Conservation (phyloP, 2,888 invertebrate genomes). For the Lasius fuliginosus region DNA sequence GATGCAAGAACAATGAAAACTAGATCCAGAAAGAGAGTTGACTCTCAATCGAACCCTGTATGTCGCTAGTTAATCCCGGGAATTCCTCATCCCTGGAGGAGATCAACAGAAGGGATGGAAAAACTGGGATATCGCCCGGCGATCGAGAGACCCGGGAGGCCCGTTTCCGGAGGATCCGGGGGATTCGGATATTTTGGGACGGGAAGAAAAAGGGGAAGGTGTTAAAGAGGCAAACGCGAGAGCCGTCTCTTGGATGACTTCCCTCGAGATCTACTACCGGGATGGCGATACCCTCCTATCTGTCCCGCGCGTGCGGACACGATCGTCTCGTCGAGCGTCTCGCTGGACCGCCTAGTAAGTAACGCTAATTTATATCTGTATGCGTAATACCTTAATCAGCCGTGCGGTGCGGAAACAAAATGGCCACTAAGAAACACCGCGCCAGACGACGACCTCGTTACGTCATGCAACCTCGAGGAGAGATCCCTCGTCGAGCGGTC, state of each 20-base stretch:
- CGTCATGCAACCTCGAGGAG: slow-evolving; percentile 73
- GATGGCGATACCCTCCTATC: slow-evolving; percentile 47
- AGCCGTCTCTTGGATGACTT: slow-evolving; percentile 14
- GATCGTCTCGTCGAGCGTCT: slow-evolving; percentile 28
- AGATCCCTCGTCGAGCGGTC: not conserved
- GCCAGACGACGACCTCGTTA: slow-evolving; percentile 75
- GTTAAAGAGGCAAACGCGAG: not conserved
- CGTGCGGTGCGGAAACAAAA: slow-evolving; percentile 83
- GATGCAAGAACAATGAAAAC: not conserved
- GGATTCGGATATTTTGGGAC: not conserved
- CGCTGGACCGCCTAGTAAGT: slow-evolving; percentile 73
- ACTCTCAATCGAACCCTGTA: not conserved
- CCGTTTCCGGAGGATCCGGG: too few species aligned
- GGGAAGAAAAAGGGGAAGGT: not conserved
- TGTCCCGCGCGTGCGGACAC: slow-evolving; percentile 25
- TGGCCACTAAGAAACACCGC: slow-evolving; percentile 82
- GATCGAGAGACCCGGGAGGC: not conserved
- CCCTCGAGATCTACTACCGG: slow-evolving; percentile 45
- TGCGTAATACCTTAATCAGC: slow-evolving; percentile 84
- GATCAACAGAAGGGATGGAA: not conserved
- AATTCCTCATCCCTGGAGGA: not conserved
- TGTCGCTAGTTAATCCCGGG: not conserved
- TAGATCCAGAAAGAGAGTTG: not conserved
- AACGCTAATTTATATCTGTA: slow-evolving; percentile 80
- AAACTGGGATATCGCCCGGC: not conserved